These are phyloP conservation scores for Charanyca ferruginea DNA, from an alignment of 2,888 invertebrate species.

Conservation along the genomic window DNA sequence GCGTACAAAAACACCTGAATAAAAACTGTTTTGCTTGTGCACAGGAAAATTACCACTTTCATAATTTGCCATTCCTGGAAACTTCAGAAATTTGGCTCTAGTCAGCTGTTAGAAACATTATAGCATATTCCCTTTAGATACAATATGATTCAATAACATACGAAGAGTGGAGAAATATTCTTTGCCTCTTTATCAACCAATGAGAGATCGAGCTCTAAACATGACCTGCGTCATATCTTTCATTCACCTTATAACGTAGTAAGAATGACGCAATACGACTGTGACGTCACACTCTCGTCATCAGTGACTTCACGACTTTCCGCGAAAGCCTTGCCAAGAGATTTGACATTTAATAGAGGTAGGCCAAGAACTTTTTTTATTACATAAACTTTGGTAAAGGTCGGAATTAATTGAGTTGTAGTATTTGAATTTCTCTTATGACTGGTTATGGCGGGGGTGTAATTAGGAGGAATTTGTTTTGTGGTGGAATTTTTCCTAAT, in stretches of 20 bases:
- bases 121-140: background rate
- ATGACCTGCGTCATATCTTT: constrained; percentile 34
- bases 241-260: constrained; percentile 23
- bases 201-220: background rate
- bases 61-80: background rate
- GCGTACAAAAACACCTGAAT: constrained; percentile 9
- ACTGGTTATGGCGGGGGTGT: background rate
- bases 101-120: background rate
- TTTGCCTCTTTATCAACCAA: background rate
- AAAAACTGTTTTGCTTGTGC: background rate
- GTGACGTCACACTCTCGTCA: constrained; percentile 24
- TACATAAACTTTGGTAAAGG: constrained; percentile 20
- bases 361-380: constrained; percentile 15
- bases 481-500: constrained; percentile 1
- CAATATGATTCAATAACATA: background rate
- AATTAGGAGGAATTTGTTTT: background rate
- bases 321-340: constrained; percentile 40
- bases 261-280: constrained; percentile 35
- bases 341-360: constrained; percentile 44
- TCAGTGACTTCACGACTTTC: constrained; percentile 39
- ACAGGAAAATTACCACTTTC: background rate
- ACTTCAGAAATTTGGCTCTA: background rate
- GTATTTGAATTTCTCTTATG: constrained; percentile 26
- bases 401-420: constrained; percentile 21
- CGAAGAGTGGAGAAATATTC: background rate